Percentiles rank a stretch among this genome's conserved stretches.
Conservation (phyloP, 2,888 invertebrate species). For the Clanis bilineata region DNA sequence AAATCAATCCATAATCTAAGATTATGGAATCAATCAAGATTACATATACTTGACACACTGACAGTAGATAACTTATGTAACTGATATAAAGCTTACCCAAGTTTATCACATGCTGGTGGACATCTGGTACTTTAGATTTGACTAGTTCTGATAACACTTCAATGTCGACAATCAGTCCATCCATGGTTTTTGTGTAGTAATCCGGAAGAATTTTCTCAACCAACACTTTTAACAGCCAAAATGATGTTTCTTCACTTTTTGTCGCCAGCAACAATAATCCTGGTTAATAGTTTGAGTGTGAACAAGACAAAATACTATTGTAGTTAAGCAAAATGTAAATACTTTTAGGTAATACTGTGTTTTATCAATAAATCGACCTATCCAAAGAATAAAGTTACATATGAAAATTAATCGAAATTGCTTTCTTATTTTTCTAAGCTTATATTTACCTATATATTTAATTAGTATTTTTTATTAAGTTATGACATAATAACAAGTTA, state of each 20-base stretch:
- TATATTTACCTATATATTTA: no score
- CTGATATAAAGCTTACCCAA: conserved; percentile 76
- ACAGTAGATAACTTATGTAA: not conserved
- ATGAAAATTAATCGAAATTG: no score
- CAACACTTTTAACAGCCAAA: conserved; percentile 95
- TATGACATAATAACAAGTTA: no score
- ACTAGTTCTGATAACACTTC: conserved; percentile 94
- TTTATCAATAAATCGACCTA: no score
- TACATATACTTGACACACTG: not conserved
- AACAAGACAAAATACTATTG: no score
- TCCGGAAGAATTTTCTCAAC: conserved; percentile 93
- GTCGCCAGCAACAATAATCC: conserved; percentile 92
- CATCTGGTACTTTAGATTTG: conserved; percentile 89
- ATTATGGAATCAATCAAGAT: not conserved
- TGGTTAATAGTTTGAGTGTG: conserved; percentile 29
- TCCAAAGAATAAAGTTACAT: no score
- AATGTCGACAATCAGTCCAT: conserved; percentile 93
- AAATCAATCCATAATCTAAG: no score
- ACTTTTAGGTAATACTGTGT: no score
- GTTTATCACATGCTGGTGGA: conserved; percentile 90
- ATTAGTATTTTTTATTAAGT: no score
- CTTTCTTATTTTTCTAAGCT: no score
- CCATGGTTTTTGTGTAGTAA: conserved; percentile 95
- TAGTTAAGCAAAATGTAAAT: no score
- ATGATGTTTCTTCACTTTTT: conserved; percentile 94